phyloP scores from a whole-genome alignment of 1,140 invertebrate species.

The Ostrea denselamellosa region DNA sequence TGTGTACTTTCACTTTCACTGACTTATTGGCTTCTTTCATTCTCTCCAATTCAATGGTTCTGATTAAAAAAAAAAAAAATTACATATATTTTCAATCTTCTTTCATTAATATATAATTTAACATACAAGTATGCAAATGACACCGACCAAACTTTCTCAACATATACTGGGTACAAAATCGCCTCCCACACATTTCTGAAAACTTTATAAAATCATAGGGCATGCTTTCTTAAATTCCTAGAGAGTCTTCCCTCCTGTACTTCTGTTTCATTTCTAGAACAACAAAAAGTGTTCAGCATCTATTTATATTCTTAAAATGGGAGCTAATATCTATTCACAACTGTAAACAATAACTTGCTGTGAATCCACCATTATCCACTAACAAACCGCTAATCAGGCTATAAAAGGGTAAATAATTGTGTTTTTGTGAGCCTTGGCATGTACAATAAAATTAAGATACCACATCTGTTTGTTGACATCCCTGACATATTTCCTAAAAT shows the following conservation, averaged over 20 bases:
- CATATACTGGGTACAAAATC: too few species aligned
- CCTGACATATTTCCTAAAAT: too few species aligned
- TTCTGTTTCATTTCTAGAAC: neutral
- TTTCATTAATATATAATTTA: neutral
- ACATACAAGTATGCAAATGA: neutral
- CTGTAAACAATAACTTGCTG: neutral
- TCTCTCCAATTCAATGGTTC: conserved; percentile 85
- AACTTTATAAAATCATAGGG: too few species aligned
- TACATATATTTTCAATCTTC: neutral
- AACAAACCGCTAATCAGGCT: neutral
- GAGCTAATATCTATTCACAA: neutral
- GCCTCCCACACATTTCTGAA: too few species aligned
- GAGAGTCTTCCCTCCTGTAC: neutral
- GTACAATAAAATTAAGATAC: too few species aligned
- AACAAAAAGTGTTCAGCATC: neutral
- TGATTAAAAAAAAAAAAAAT: conserved; percentile 55
- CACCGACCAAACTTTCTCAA: neutral
- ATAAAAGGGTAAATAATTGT: neutral
- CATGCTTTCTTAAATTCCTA: neutral
- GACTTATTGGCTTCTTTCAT: conserved; percentile 66
- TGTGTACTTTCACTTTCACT: conserved; percentile 63
- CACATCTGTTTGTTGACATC: too few species aligned
- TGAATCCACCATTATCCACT: neutral
- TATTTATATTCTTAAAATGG: neutral
- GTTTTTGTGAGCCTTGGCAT: too few species aligned